A percentile compares a stretch with the other conserved stretches of the same genome.
Evolutionary conservation across 2,888 invertebrate genomes (phyloP).

Genomic region (Hypomecis punctinalis): DNA sequence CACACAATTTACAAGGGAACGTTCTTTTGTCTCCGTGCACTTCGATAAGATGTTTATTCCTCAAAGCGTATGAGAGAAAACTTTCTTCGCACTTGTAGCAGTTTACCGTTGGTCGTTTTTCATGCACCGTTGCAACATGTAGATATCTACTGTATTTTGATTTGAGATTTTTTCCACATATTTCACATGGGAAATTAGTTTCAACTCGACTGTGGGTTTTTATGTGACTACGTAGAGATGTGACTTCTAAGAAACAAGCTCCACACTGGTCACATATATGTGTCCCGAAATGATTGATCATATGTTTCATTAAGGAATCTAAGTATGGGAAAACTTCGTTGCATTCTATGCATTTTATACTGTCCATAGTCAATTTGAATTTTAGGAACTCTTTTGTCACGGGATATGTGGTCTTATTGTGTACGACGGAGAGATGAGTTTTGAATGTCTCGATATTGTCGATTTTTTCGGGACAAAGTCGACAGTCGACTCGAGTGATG

Average conservation of each 20-base stretch:
- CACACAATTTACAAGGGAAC: conserved; percentile 73
- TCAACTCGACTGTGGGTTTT: conserved; percentile 69
- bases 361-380: conserved; percentile 66
- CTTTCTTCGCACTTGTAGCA: conserved; percentile 74
- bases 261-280: conserved; percentile 75
- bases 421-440: conserved; percentile 58
- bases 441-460: conserved; percentile 64
- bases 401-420: conserved; percentile 56
- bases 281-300: conserved; percentile 75
- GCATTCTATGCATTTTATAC: conserved; percentile 72
- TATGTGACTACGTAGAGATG: conserved; percentile 72
- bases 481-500: conserved; percentile 73
- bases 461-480: conserved; percentile 69
- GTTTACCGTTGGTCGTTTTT: conserved; percentile 72
- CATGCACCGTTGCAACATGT: conserved; percentile 68
- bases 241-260: conserved; percentile 77
- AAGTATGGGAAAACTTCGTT: conserved; percentile 67
- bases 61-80: conserved; percentile 67
- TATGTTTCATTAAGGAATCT: conserved; percentile 71
- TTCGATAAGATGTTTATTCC: conserved; percentile 73
- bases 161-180: conserved; percentile 76
- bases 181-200: conserved; percentile 76
- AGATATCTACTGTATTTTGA: conserved; percentile 72
- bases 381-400: conserved; percentile 70
- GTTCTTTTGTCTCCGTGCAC: conserved; percentile 66